These are phyloP conservation scores for Venusia cambrica DNA, from an alignment of 2,888 invertebrate genomes.

Conservation along the genomic window DNA sequence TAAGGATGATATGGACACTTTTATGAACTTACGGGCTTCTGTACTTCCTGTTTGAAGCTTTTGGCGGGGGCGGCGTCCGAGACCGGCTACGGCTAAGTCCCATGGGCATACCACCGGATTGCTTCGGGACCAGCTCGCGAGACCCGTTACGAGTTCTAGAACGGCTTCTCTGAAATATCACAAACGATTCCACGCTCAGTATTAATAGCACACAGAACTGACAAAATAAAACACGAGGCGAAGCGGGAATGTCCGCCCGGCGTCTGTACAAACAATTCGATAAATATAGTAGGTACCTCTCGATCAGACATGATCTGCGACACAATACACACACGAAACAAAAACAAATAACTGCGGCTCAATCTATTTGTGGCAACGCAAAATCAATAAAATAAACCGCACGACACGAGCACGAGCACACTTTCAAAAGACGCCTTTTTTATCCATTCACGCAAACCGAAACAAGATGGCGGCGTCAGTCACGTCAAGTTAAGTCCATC, in stretches of 20 bases:
- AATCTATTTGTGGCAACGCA: slow-evolving; percentile 54
- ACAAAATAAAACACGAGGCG: slow-evolving; percentile 64
- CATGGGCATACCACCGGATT: slow-evolving; percentile 59
- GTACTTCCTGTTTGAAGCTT: slow-evolving; percentile 70
- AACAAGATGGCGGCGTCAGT: slow-evolving; percentile 72
- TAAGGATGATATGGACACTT: background rate
- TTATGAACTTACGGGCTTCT: slow-evolving; percentile 66
- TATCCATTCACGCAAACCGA: slow-evolving; percentile 45
- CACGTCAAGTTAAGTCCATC: too few species aligned
- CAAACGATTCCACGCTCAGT: slow-evolving; percentile 38
- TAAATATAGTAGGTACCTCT: slow-evolving; percentile 74
- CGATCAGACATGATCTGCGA: slow-evolving; percentile 69
- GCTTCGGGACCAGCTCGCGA: slow-evolving; percentile 67
- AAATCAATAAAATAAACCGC: slow-evolving; percentile 48
- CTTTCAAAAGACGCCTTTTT: slow-evolving; percentile 38
- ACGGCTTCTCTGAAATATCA: slow-evolving; percentile 72
- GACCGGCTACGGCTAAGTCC: slow-evolving; percentile 77
- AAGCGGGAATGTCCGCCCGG: slow-evolving; percentile 43
- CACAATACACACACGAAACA: slow-evolving; percentile 44
- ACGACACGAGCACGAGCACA: slow-evolving; percentile 44
- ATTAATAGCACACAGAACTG: slow-evolving; percentile 38
- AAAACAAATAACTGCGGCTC: slow-evolving; percentile 49
- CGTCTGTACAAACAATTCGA: slow-evolving; percentile 37
- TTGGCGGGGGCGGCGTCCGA: slow-evolving; percentile 75
- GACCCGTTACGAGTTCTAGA: slow-evolving; percentile 77